phyloP scores from a whole-genome alignment of 2,888 invertebrate genomes.

The Daptonema setosum region DNA sequence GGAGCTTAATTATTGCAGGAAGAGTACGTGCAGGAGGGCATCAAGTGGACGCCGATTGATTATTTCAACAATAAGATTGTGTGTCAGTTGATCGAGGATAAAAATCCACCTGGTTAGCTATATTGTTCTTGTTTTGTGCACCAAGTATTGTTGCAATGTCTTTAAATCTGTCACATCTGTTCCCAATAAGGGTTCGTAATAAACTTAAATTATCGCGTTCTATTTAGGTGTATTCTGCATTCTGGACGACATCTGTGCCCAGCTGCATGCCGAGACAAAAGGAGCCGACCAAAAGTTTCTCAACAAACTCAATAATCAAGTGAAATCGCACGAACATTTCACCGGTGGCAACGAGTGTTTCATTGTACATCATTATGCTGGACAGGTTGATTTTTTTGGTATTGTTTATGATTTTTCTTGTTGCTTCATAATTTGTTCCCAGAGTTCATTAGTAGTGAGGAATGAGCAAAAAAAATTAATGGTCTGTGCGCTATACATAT shows the following conservation, averaged over 20 bases:
- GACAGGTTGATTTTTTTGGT: conserved; percentile 39
- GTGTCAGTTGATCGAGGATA: conserved; percentile 44
- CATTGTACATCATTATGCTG: conserved; percentile 45
- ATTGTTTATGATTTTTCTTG: too few relatives aligned
- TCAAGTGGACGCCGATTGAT: conserved; percentile 45
- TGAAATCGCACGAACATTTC: conserved; percentile 40
- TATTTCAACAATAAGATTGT: conserved; percentile 49
- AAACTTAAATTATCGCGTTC: too few relatives aligned
- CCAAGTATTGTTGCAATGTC: too few relatives aligned
- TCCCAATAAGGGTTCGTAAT: too few relatives aligned
- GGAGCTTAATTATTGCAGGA: conserved; percentile 34
- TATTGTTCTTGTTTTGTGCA: not conserved
- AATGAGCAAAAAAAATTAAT: too few relatives aligned
- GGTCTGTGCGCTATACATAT: too few relatives aligned
- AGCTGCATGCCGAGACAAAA: conserved; percentile 43
- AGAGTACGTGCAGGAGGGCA: conserved; percentile 45
- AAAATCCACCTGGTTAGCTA: conserved; percentile 36
- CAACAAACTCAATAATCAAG: conserved; percentile 37
- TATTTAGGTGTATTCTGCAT: conserved; percentile 39
- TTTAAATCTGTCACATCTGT: too few relatives aligned
- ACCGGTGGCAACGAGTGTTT: conserved; percentile 38
- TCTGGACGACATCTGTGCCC: conserved; percentile 46
- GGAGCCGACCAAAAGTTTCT: conserved; percentile 37
- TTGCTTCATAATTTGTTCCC: too few relatives aligned
- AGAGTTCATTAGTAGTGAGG: too few relatives aligned